Evolutionary conservation across 2,113 vertebrate species (phyloP), one percentile per base, ranked within the genome.

Genomic region (Pungitius pungitius): DNA sequence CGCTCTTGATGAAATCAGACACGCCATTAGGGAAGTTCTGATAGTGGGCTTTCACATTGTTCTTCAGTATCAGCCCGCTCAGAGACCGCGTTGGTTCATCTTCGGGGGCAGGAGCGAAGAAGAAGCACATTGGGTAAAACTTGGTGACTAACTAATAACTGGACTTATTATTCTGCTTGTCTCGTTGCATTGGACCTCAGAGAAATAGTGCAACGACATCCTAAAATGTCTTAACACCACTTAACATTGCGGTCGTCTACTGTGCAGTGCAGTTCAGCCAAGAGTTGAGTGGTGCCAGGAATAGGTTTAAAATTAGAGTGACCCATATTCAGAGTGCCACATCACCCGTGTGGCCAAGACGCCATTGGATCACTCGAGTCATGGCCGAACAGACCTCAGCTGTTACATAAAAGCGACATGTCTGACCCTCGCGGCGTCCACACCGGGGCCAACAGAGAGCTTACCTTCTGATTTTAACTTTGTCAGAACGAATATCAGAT

Each of bases 391-490:
- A 37, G 64, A 71, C 60, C 78, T 18, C 57, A 56, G 61, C 78
- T 0, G 42, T 81, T 83, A 75, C 69, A 76, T 68, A 71, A 78
- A 83, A 77, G 49, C 0, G 8, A 75, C 55, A 76, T 6, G 39
- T 55, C 22, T 55, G 51, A 68, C 14, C 4, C 27, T 39, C 60
- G 58, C 24, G 8, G n/a, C 24, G 75, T 54, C 54, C 42, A 15
- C n/a, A n/a, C 4, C 33, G 26, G 22, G 5, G 45, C 17, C 8
- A 35, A 26, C n/a, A 1, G 15, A 40, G n/a, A 6, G 13, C 95
- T 94, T 94, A 99, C 97, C 97, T 98, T 99, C 97, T 47, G 97
- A 96, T 91, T 98, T 99, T 80, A 99, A 90, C 86, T 99, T 99
- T 0, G 97, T 99, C 75, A 99, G 93, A 83, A 99, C 97, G 90